Conservation (phyloP, 2,113 vertebrate genomes). For the Cairina moschata region DNA sequence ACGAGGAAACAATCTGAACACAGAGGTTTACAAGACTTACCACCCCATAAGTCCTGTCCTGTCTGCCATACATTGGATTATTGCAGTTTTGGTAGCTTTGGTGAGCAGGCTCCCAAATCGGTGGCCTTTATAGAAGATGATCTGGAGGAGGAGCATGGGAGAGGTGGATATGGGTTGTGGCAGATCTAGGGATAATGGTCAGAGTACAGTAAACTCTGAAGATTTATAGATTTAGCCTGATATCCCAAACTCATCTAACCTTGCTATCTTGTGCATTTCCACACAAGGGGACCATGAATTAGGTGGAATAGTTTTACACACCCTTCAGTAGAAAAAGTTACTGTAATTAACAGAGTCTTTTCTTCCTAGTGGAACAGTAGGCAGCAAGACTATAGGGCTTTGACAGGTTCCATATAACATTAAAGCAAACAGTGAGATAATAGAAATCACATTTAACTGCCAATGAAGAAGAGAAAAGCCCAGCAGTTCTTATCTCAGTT, state of each 20-base stretch:
- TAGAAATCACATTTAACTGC: constrained; percentile 67
- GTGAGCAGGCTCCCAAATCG: neutral
- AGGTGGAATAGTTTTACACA: constrained; percentile 53
- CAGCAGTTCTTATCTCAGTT: constrained; percentile 49
- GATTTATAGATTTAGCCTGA: constrained; percentile 38
- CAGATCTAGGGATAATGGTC: neutral
- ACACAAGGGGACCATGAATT: constrained; percentile 51
- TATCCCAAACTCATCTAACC: constrained; percentile 60
- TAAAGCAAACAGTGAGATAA: constrained; percentile 68
- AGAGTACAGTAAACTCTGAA: neutral
- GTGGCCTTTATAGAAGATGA: neutral
- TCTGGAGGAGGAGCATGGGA: neutral
- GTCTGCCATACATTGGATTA: neutral
- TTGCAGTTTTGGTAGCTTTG: neutral
- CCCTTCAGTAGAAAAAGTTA: constrained; percentile 43
- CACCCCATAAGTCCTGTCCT: neutral
- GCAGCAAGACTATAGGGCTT: neutral
- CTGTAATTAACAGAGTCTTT: constrained; percentile 15
- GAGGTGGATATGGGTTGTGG: neutral
- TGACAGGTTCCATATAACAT: constrained; percentile 69
- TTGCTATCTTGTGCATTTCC: constrained; percentile 54
- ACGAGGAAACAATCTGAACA: neutral
- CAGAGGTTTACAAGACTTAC: neutral
- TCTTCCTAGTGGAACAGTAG: constrained; percentile 1
- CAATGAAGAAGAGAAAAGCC: constrained; percentile 57